Conservation (phyloP, 2,888 invertebrate genomes). For the Pardosa pseudoannulata region DNA sequence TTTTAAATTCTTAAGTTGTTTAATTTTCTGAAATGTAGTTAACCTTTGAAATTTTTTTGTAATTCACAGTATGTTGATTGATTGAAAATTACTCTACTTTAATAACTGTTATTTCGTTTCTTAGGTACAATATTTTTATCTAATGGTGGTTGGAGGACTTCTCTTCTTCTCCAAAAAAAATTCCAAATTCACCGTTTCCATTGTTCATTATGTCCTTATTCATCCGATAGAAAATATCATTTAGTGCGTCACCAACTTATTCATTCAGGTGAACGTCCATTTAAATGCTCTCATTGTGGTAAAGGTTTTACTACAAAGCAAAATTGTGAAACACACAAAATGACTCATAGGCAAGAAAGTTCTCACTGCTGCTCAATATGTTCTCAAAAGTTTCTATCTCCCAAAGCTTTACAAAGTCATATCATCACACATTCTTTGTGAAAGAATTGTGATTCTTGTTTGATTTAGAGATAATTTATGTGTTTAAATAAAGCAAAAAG, state of each 20-base stretch:
- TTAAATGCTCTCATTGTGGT: conserved; percentile 52
- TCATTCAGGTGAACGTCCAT: conserved; percentile 65
- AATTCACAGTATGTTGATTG: too few species aligned
- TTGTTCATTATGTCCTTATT: conserved; percentile 52
- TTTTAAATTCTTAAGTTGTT: too few species aligned
- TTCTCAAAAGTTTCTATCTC: conserved; percentile 30
- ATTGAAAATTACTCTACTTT: too few species aligned
- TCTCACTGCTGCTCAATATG: conserved; percentile 36
- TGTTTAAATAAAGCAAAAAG: not conserved
- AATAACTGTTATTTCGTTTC: not conserved
- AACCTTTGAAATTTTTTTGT: too few species aligned
- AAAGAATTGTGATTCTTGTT: conserved; percentile 12
- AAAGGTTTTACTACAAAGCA: conserved; percentile 66
- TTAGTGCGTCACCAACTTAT: conserved; percentile 48
- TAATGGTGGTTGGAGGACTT: conserved; percentile 44
- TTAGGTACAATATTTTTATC: conserved; percentile 40
- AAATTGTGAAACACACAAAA: conserved; percentile 60
- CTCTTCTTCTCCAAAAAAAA: conserved; percentile 28
- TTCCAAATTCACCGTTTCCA: conserved; percentile 37
- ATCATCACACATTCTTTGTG: conserved; percentile 29
- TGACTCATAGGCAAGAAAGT: conserved; percentile 34
- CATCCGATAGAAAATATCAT: conserved; percentile 55
- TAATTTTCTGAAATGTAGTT: too few species aligned
- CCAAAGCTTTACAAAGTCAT: conserved; percentile 45
- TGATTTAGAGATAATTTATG: not conserved